These are phyloP conservation scores for Verasper variegatus DNA, from an alignment of 2,113 vertebrate genomes.

Conservation along the genomic window DNA sequence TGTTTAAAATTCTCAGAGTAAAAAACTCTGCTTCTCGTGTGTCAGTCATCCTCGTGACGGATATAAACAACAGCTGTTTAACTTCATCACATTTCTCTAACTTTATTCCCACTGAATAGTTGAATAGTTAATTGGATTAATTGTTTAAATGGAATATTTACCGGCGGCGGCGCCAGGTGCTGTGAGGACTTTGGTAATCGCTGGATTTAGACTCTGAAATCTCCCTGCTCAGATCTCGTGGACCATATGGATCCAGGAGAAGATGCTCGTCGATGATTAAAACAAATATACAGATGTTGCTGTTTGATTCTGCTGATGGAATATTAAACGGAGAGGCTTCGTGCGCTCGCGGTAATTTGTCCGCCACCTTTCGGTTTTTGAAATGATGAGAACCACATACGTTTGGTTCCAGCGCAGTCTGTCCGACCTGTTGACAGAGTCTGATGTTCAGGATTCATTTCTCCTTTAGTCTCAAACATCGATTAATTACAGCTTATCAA, in stretches of 20 bases:
- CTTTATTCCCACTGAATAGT: not conserved
- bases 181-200: conserved; percentile 1
- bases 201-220: conserved; percentile 11
- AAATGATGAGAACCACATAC: conserved; percentile 24
- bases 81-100: conserved; percentile 1
- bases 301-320: conserved; percentile 39
- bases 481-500: conserved; percentile 61
- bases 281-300: conserved; percentile 55
- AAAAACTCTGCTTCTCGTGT: not conserved
- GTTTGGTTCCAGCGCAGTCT: conserved; percentile 29
- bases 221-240: not conserved
- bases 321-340: conserved; percentile 42
- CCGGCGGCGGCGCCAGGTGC: conserved; percentile 40
- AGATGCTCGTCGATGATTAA: conserved; percentile 50
- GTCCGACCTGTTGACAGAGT: conserved; percentile 15
- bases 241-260: conserved; percentile 42
- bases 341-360: conserved; percentile 47
- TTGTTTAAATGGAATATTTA: conserved; percentile 14
- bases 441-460: conserved; percentile 45
- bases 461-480: conserved; percentile 19
- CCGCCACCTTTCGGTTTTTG: conserved; percentile 30
- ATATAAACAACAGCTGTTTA: conserved; percentile 57
- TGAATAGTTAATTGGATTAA: not conserved
- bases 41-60: conserved; percentile 38
- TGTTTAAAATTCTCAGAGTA: not conserved